Percentiles rank a stretch among this genome's conserved stretches.
Evolutionary conservation across 2,113 vertebrate species (phyloP).

Genomic region (Oophaga pumilio): DNA sequence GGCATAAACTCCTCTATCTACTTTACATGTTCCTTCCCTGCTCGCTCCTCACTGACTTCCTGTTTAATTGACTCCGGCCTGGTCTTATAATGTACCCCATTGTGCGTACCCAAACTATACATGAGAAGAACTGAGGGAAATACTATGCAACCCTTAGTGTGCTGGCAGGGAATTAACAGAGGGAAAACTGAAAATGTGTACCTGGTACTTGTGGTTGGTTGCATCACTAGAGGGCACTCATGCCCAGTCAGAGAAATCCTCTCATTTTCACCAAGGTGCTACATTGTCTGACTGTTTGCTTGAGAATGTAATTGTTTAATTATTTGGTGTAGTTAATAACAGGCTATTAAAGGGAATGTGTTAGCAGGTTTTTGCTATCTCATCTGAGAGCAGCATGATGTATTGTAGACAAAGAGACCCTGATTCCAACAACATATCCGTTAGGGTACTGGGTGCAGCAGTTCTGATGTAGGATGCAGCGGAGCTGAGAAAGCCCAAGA

Average conservation of each 20-base stretch:
- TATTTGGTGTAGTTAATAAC: background rate
- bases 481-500: too few relatives aligned
- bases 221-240: background rate
- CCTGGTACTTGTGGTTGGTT: background rate
- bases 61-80: conserved; percentile 16
- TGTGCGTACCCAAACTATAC: conserved; percentile 8
- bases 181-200: background rate
- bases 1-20: conserved; percentile 20
- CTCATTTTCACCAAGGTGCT: background rate
- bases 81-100: conserved; percentile 26
- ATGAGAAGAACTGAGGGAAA: background rate
- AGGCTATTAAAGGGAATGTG: background rate
- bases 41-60: conserved; percentile 21
- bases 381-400: too few relatives aligned
- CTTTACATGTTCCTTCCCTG: background rate
- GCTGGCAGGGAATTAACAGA: background rate
- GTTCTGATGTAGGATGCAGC: too few relatives aligned
- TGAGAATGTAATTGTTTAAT: background rate
- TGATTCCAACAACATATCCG: too few relatives aligned
- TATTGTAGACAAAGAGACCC: too few relatives aligned
- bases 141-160: background rate
- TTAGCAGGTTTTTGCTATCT: too few relatives aligned
- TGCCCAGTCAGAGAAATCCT: background rate
- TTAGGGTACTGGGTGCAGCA: too few relatives aligned
- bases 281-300: background rate